Base-by-base conservation (phyloP, 30 jellyfish, hydroid and myxozoan species). In the Chrysaora quinquecirrha region DNA sequence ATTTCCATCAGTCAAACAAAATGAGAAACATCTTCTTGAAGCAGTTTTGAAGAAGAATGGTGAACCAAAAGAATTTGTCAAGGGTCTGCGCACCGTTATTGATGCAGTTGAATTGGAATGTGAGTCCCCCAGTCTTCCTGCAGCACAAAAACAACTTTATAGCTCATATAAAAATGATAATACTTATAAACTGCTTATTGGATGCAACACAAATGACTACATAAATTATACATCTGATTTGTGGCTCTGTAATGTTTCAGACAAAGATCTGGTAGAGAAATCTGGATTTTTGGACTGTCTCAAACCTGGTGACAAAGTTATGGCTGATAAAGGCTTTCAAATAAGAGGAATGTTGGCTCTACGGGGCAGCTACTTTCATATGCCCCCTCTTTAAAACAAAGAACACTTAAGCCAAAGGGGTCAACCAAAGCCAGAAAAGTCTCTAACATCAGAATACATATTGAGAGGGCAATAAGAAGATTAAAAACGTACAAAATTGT, bases 401-500 rank as follows among this genome's bases (percentile, higher is more conserved):
- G 79, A 30, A 49, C 2, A 21, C 79, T 63, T 14, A 76, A 76
- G 25, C 88, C 88, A 30, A 76, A 27, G 49, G 88, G 88, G 22
- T 54, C 79, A 1, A 54, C 88, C 30, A 63, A 30, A 35, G 88
- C 88, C 20, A 48, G 85, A 28, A 76, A 54, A 60, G 67, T 76
- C 30, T 76, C 88, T 0, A 56, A 58, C 29, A 33, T 76, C 66
- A 54, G 80, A 76, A 76, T 76, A 3, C 88, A 60, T 25, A 76
- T 54, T 52, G 79, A 76, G 80, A n/a, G 88, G 49, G 77, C 88
- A 76, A 56, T 76, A 60, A 76, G 88, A 32, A 10, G 80, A 29
- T 23, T 76, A 63, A 76, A 54, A 70, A 70, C 82, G 12, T 70
- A 10, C 69, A 30, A 34, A 29, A 70, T 70, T 34, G 11, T 28